These are phyloP conservation scores for Agrypnia vestita DNA, from an alignment of 1,140 invertebrate species.

Conservation along the genomic window DNA sequence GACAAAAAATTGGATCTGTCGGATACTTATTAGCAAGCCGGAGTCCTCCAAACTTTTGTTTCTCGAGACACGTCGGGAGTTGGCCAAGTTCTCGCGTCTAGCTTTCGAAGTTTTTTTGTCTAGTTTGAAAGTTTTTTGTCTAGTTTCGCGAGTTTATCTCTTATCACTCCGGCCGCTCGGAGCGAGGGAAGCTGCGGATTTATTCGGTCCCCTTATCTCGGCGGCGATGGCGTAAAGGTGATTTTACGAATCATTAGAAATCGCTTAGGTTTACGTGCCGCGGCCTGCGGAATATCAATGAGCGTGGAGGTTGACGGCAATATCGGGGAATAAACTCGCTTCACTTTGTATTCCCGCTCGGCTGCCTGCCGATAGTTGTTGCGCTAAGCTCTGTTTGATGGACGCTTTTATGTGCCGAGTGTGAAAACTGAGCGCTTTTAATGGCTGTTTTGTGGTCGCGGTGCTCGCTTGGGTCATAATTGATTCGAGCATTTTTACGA, in stretches of 20 bases:
- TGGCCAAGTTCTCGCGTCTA: conserved; percentile 17
- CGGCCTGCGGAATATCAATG: conserved; percentile 43
- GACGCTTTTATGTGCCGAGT: too few relatives aligned
- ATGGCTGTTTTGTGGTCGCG: too few relatives aligned
- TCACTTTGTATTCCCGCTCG: neutral
- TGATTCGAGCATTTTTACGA: too few relatives aligned
- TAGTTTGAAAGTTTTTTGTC: conserved; percentile 41
- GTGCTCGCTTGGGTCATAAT: too few relatives aligned
- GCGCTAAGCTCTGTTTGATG: too few relatives aligned
- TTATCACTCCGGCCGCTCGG: conserved; percentile 32
- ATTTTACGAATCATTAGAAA: conserved; percentile 59
- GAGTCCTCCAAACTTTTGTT: neutral
- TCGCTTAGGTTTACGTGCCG: conserved; percentile 52
- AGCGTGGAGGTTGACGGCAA: conserved; percentile 1
- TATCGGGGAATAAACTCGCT: conserved; percentile 7
- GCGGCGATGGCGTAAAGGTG: conserved; percentile 48
- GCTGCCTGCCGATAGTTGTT: too few relatives aligned
- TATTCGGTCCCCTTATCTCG: conserved; percentile 14
- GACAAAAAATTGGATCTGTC: conserved; percentile 1
- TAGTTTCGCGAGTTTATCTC: conserved; percentile 41
- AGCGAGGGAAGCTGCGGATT: conserved; percentile 16
- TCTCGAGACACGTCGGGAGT: conserved; percentile 19
- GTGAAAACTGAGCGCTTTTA: too few relatives aligned
- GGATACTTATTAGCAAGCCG: conserved; percentile 32
- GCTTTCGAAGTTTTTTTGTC: conserved; percentile 37